Evolutionary conservation across 2,113 vertebrate genomes (phyloP).

Genomic region (Takifugu flavidus): DNA sequence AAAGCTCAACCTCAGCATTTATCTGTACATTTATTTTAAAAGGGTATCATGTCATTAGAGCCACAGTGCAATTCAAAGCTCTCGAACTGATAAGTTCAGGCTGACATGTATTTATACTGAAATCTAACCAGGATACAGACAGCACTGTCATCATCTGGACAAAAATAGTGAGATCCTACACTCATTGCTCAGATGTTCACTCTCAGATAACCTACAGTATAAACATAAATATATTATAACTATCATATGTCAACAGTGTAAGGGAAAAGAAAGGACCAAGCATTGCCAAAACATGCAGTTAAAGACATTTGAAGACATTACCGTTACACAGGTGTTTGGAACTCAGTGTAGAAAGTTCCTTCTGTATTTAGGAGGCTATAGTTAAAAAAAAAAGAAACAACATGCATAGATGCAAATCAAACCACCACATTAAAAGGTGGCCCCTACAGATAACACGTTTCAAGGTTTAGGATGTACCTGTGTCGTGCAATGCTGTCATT

Average conservation of each 20-base stretch:
- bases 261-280: conserved; percentile 52
- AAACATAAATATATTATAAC: conserved; percentile 48
- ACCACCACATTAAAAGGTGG: conserved; percentile 30
- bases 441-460: conserved; percentile 34
- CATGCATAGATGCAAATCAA: conserved; percentile 70
- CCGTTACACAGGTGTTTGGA: conserved; percentile 51
- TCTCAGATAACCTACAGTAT: conserved; percentile 22
- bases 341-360: conserved; percentile 50
- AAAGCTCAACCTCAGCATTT: conserved; percentile 23
- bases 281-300: conserved; percentile 74
- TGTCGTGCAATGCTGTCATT: conserved; percentile 28
- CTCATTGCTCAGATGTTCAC: conserved; percentile 21
- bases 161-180: conserved; percentile 6
- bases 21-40: conserved; percentile 64
- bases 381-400: conserved; percentile 32
- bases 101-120: conserved; percentile 14
- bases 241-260: conserved; percentile 42
- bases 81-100: conserved; percentile 35
- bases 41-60: conserved; percentile 39
- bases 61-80: conserved; percentile 38
- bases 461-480: conserved; percentile 36
- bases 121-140: conserved; percentile 22
- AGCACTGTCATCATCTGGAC: conserved; percentile 26
- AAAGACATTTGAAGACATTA: conserved; percentile 59
- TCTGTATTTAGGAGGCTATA: conserved; percentile 36